A percentile compares a stretch with the other conserved stretches of the same genome.
phyloP scores from a whole-genome alignment of 2,888 invertebrate genomes.

The Pteria penguin region DNA sequence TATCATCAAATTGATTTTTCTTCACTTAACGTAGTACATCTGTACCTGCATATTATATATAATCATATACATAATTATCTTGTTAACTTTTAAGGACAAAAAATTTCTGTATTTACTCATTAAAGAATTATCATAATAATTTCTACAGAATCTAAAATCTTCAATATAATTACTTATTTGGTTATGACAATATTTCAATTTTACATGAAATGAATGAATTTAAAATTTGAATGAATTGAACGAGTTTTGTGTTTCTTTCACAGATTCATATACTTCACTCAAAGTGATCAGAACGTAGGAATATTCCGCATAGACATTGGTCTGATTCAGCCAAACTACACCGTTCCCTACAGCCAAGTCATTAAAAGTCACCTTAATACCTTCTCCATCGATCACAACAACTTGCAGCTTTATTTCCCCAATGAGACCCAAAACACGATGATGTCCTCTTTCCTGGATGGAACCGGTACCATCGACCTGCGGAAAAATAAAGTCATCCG shows the following conservation, averaged over 20 bases:
- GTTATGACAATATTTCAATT: neutral
- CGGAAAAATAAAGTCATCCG: constrained; percentile 85
- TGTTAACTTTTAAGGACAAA: too few relatives aligned
- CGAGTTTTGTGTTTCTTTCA: too few relatives aligned
- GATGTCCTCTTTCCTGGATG: constrained; percentile 89
- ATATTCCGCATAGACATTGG: constrained; percentile 89
- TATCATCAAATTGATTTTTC: too few relatives aligned
- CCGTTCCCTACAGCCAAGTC: constrained; percentile 57
- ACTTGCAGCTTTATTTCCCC: constrained; percentile 89
- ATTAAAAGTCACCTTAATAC: constrained; percentile 86
- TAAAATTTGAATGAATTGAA: too few relatives aligned
- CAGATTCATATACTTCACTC: constrained; percentile 90
- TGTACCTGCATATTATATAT: too few relatives aligned
- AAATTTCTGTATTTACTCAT: too few relatives aligned
- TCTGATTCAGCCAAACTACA: constrained; percentile 81
- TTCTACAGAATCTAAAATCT: too few relatives aligned
- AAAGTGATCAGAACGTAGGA: constrained; percentile 83
- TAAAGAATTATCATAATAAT: too few relatives aligned
- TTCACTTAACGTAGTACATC: too few relatives aligned
- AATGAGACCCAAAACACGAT: constrained; percentile 89
- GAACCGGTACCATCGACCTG: constrained; percentile 84
- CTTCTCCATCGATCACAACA: constrained; percentile 90
- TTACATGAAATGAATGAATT: too few relatives aligned
- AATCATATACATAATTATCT: too few relatives aligned
- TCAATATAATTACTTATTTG: too few relatives aligned